These are phyloP conservation scores for Pollicipes pollicipes DNA, from an alignment of 1,140 invertebrate species.

Conservation along the genomic window DNA sequence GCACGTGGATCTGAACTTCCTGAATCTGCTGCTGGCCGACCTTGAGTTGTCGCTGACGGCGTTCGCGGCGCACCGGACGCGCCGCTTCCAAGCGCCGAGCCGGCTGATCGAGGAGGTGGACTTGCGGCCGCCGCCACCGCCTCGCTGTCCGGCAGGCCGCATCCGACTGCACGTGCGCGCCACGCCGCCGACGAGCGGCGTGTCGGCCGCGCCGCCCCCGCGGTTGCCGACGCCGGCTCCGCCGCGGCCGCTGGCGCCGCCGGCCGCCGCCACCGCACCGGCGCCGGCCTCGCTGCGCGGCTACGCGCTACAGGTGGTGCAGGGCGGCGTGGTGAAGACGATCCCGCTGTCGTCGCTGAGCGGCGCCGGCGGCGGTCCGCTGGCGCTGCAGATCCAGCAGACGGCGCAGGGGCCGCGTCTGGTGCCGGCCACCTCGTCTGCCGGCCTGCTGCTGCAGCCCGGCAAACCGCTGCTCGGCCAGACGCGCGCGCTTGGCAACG, in stretches of 20 bases:
- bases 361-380: neutral
- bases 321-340: constrained; percentile 3
- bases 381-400: constrained; percentile 27
- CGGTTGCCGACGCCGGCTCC: constrained; percentile 7
- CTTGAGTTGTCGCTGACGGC: constrained; percentile 54
- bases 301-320: constrained; percentile 6
- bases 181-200: constrained; percentile 27
- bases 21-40: constrained; percentile 53
- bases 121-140: constrained; percentile 36
- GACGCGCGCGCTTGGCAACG: neutral
- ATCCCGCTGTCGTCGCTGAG: neutral
- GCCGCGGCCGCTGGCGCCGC: neutral
- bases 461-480: neutral
- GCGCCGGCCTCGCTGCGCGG: neutral
- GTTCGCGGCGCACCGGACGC: constrained; percentile 61
- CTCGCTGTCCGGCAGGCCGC: constrained; percentile 43
- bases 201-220: constrained; percentile 24
- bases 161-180: constrained; percentile 36
- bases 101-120: constrained; percentile 61
- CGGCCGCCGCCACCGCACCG: too few relatives aligned
- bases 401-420: constrained; percentile 26
- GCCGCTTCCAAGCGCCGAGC: constrained; percentile 47
- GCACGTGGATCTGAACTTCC: constrained; percentile 44
- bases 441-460: neutral
- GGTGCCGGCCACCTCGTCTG: constrained; percentile 13